A percentile compares a stretch with the other conserved stretches of the same genome.
Conservation (phyloP, 2,113 vertebrate species). For the Halichoerus grypus region DNA sequence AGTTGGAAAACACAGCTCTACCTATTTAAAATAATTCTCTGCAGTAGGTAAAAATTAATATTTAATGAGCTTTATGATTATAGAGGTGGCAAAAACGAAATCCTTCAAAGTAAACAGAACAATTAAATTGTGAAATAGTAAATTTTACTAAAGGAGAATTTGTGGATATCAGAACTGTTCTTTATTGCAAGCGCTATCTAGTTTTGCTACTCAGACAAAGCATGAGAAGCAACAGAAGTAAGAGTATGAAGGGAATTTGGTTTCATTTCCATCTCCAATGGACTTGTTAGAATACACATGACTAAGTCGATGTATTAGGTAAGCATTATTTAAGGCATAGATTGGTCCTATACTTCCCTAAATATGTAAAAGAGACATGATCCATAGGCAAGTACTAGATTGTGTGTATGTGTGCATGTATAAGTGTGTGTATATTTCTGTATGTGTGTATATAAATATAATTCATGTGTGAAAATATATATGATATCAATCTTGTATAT, state of each 20-base stretch:
- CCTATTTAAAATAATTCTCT: neutral
- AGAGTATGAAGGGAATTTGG: neutral
- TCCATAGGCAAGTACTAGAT: neutral
- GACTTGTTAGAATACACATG: neutral
- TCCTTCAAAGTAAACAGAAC: neutral
- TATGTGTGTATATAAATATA: neutral
- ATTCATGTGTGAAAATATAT: neutral
- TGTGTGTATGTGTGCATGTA: neutral
- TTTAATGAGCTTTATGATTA: slow-evolving; percentile 12
- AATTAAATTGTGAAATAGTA: neutral
- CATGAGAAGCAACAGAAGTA: too few species aligned
- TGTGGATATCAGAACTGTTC: neutral
- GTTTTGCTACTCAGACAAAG: neutral
- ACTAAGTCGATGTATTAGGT: neutral
- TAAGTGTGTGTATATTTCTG: neutral
- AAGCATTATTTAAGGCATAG: neutral
- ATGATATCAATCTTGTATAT: neutral
- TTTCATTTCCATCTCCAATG: neutral
- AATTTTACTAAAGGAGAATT: neutral
- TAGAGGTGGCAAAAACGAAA: neutral
- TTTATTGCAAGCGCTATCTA: neutral
- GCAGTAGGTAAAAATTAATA: neutral
- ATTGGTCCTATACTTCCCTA: neutral
- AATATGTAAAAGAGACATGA: neutral
- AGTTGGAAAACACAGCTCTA: neutral